A percentile compares a stretch with the other conserved stretches of the same genome.
These are phyloP conservation scores for Monochamus alternatus DNA, from an alignment of 2,888 invertebrate genomes.

Conservation along the genomic window DNA sequence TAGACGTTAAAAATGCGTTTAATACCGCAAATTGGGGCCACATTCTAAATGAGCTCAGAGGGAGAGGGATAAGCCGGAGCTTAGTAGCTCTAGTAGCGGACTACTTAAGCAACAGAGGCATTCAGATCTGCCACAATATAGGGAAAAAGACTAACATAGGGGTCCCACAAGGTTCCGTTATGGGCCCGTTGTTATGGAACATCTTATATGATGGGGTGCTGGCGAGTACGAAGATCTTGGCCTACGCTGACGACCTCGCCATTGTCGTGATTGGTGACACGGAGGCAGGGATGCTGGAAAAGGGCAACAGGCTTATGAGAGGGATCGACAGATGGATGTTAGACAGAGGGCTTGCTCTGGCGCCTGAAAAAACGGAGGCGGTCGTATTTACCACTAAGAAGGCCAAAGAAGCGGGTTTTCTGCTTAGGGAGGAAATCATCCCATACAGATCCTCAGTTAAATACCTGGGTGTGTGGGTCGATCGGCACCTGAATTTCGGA, in stretches of 20 bases:
- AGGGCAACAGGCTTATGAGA: neutral
- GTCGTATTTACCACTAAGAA: neutral
- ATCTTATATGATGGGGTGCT: neutral
- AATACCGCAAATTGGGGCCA: constrained; percentile 39
- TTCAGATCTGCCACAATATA: neutral
- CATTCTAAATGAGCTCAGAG: constrained; percentile 32
- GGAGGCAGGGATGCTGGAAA: neutral
- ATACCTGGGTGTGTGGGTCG: too few relatives aligned
- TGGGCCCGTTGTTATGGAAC: neutral
- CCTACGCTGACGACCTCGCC: neutral
- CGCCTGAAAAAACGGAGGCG: neutral
- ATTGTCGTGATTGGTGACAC: neutral
- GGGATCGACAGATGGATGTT: too few relatives aligned
- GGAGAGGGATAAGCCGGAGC: constrained; percentile 11
- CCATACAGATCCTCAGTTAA: neutral
- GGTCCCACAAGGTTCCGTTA: neutral
- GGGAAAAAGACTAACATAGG: neutral
- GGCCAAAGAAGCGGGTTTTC: neutral
- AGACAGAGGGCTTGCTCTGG: neutral
- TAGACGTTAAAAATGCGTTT: constrained; percentile 48
- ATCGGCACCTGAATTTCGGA: too few relatives aligned
- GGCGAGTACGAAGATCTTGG: neutral
- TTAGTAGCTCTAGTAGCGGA: neutral
- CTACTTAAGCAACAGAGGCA: neutral
- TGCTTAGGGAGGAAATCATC: too few relatives aligned